phyloP scores from a whole-genome alignment of 2,888 invertebrate genomes.

The Labia minor region DNA sequence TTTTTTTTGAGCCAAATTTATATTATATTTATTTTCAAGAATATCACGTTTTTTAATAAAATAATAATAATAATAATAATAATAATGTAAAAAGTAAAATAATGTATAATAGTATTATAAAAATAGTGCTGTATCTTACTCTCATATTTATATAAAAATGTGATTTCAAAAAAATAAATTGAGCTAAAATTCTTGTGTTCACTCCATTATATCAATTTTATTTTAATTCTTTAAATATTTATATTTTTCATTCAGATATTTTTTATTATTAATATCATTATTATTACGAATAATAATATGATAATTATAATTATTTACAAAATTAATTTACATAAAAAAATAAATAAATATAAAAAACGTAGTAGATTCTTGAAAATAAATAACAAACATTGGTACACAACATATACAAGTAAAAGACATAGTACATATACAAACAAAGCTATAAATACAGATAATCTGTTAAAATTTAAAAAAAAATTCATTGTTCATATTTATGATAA shows the following conservation, averaged over 20 bases:
- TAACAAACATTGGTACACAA: not conserved
- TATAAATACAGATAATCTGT: not conserved
- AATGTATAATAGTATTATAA: not conserved
- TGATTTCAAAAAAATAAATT: too few relatives aligned
- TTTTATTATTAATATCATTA: not conserved
- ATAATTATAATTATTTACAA: not conserved
- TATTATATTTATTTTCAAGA: slow-evolving; percentile 9
- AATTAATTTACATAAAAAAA: too few relatives aligned
- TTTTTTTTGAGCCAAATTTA: not conserved
- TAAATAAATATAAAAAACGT: not conserved
- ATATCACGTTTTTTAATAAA: not conserved
- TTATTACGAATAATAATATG: not conserved
- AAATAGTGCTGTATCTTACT: not conserved
- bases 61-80: not conserved
- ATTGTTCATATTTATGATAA: not conserved
- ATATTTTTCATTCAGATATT: not conserved
- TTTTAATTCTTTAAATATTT: too few relatives aligned
- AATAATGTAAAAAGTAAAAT: too few relatives aligned
- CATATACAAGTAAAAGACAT: not conserved
- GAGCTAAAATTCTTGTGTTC: too few relatives aligned
- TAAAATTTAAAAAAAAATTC: not conserved
- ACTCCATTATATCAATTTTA: too few relatives aligned
- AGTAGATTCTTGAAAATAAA: not conserved
- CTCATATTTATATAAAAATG: too few relatives aligned
- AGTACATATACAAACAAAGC: not conserved